Evolutionary conservation across 30 jellyfish, hydroid and myxozoan species (phyloP), one percentile per base, ranked within the genome.

Genomic region (Morbakka virulenta): DNA sequence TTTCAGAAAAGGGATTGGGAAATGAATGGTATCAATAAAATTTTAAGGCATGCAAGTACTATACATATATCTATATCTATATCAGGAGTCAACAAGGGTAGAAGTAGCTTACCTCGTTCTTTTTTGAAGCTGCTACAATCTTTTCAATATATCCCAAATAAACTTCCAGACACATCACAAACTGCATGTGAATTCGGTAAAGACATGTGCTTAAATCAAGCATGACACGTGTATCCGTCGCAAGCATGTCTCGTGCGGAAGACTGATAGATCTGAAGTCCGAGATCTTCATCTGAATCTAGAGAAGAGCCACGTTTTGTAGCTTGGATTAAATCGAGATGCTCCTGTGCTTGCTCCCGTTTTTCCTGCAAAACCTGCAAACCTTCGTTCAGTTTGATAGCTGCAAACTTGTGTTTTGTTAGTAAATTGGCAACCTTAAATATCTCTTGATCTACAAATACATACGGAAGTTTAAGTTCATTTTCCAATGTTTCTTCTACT

Each of bases 101-200:
- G n/a, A n/a, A n/a, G 62, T 4, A 12, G 51, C 91, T 72, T 52
- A 91, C 98, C 84, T 81, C 81, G 4, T 84, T 28, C 35, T 61
- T 47, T 36, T 53, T 77, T 4, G 94, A 76, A 20, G 80, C 35
- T 25, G 48, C 29, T 50, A 75, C 66, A 61, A 85, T 70, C 65
- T 73, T 79, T 64, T 72, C 81, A 24, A 91, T 51, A 32, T 91
- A 91, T 63, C 77, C 78, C 41, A 70, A 84, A 68, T 91, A 91
- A 23, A 91, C 85, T 69, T 91, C 98, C 69, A 91, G 61, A 73
- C 98, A 91, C 94, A 91, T 74, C 25, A 91, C 85, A 70, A 77
- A 91, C 80, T 91, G 98, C 89, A 91, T 86, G 62, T 81, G 95
- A 6, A 91, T 69, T n/a, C 96, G 96, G 67, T 81, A 81, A 24